Evolutionary conservation across 2,888 invertebrate species (phyloP), one percentile per base, ranked within the genome.

Genomic region (Chaetogeoica ovagalla): DNA sequence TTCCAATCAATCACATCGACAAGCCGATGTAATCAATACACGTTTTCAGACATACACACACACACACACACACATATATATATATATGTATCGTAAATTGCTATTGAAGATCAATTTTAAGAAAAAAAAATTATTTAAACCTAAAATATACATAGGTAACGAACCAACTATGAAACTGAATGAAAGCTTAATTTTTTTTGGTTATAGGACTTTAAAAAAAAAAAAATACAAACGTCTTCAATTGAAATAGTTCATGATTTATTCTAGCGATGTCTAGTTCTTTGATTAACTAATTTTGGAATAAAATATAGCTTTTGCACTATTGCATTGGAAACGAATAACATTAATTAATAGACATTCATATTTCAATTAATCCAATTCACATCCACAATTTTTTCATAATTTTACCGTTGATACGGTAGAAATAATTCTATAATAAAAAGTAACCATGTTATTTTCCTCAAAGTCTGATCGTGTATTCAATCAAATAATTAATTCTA

Each of bases 1-100:
- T 21, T 74, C 65, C 37, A 39, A 63, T 39, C 21, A 65, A 63
- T 74, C 37, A 55, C 1, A 48, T 74, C 13, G 17, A 21, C 55
- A 55, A 37, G 21, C 30, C 0, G 7, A 48, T 17, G 5, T 65
- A 57, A 63, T 63, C 55, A 17, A 37, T 55, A 55, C 9, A 60
- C 37, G 39, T 63, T 65, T 68, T 55, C 37, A 17, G 37, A 21
- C 39, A n/a, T n/a, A n/a, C n/a, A n/a, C n/a, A n/a, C n/a, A n/a
- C n/a, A n/a, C n/a, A n/a, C n/a, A n/a, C n/a, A n/a, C n/a, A n/a
- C n/a, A n/a, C n/a, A n/a, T n/a, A n/a, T n/a, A n/a, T n/a, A n/a
- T n/a, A 65, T 17, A 0, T 39, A 37, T 19, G 30, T 57, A 1
- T 52, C 9, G 13, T 23, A 43, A 19, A 52, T n/a, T n/a, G 63